Percentiles rank a stretch among this genome's conserved stretches.
phyloP scores from a whole-genome alignment of 2,797 vertebrate species.

The Clarias pachynema region DNA sequence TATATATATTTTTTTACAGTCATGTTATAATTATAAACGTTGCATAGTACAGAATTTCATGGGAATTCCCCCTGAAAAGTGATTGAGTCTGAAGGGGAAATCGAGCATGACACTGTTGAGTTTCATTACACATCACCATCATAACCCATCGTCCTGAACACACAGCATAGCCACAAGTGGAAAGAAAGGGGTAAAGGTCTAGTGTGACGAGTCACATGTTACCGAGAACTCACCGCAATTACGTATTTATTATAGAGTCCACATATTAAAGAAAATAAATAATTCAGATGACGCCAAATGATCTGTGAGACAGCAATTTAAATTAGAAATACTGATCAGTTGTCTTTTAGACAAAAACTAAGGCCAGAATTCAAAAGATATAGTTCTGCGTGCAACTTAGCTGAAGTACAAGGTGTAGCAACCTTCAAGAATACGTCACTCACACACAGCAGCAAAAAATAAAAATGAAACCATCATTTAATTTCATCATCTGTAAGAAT shows the following conservation, averaged over 20 bases:
- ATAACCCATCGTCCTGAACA: background rate
- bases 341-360: background rate
- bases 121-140: conserved; percentile 15
- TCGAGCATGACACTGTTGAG: background rate
- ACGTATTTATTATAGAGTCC: background rate
- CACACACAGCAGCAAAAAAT: background rate
- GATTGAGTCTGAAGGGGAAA: conserved; percentile 1
- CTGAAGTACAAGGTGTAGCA: background rate
- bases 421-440: background rate
- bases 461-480: background rate
- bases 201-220: background rate
- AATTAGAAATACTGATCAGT: too few species aligned
- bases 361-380: background rate
- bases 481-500: too few species aligned
- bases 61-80: background rate
- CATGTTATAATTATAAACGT: background rate
- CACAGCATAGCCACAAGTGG: background rate
- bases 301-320: background rate
- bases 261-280: background rate
- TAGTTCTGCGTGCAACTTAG: background rate
- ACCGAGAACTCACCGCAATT: background rate
- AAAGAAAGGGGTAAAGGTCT: conserved; percentile 20
- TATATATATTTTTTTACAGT: too few species aligned
- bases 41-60: background rate
- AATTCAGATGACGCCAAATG: background rate